phyloP scores from a whole-genome alignment of 2,888 invertebrate genomes.

The Branchellion lobata region DNA sequence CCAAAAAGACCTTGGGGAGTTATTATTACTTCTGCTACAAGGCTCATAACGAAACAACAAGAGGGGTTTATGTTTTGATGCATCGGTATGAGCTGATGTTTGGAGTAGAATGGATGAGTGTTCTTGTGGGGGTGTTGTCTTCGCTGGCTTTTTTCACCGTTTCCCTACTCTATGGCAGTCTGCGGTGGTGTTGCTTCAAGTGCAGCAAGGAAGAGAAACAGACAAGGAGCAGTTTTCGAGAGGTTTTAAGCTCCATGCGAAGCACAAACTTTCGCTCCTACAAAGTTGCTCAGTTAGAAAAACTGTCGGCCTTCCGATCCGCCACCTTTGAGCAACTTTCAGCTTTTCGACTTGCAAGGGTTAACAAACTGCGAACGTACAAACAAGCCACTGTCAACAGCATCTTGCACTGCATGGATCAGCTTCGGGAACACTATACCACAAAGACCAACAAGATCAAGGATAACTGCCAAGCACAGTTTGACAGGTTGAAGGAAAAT shows the following conservation, averaged over 20 bases:
- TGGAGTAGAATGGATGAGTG: neutral
- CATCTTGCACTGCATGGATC: slow-evolving; percentile 66
- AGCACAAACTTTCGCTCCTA: slow-evolving; percentile 56
- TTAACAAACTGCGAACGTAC: slow-evolving; percentile 57
- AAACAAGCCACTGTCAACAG: slow-evolving; percentile 54
- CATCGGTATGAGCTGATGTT: neutral
- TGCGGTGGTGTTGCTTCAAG: slow-evolving; percentile 70
- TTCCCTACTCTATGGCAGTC: neutral
- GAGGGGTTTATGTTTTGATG: neutral
- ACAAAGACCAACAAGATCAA: slow-evolving; percentile 82
- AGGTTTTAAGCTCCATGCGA: slow-evolving; percentile 76
- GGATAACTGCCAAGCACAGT: slow-evolving; percentile 88
- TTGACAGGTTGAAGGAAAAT: slow-evolving; percentile 88
- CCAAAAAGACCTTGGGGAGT: neutral
- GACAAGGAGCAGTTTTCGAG: slow-evolving; percentile 74
- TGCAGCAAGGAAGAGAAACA: slow-evolving; percentile 61
- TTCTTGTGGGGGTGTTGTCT: neutral
- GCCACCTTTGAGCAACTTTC: slow-evolving; percentile 57
- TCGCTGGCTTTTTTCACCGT: neutral
- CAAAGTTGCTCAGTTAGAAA: slow-evolving; percentile 56
- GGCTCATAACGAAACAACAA: neutral
- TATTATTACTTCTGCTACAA: slow-evolving; percentile 1
- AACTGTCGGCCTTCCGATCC: slow-evolving; percentile 58
- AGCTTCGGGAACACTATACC: slow-evolving; percentile 85
- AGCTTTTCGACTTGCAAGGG: slow-evolving; percentile 56